Evolutionary conservation across 2,888 invertebrate species (phyloP).

Genomic region (Sminthurides aquaticus): DNA sequence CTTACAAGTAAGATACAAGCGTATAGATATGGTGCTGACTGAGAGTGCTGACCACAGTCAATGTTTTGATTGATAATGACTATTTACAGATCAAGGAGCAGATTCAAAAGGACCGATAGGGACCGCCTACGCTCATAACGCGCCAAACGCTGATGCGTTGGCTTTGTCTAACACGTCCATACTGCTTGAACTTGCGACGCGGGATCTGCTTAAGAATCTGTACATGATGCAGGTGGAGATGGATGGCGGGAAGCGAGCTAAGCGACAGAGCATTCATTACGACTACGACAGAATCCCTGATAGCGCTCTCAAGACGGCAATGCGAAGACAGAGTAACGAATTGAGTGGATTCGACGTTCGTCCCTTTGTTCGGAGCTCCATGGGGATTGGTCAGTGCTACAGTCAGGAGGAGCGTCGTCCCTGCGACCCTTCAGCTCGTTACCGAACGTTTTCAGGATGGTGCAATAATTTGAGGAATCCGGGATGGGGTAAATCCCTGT

Average conservation of each 20-base stretch:
- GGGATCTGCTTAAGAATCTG: constrained; percentile 64
- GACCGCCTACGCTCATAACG: constrained; percentile 81
- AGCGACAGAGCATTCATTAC: constrained; percentile 29
- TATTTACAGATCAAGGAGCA: constrained; percentile 61
- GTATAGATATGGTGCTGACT: neutral
- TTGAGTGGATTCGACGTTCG: constrained; percentile 16
- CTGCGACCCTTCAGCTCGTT: constrained; percentile 55
- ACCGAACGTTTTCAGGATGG: constrained; percentile 51
- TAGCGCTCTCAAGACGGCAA: neutral
- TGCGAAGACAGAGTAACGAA: constrained; percentile 7
- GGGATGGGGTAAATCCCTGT: constrained; percentile 71
- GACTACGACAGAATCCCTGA: constrained; percentile 5
- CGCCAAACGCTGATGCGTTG: constrained; percentile 76
- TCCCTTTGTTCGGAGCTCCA: constrained; percentile 16
- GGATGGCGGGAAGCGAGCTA: constrained; percentile 18
- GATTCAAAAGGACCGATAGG: constrained; percentile 80
- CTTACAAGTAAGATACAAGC: constrained; percentile 58
- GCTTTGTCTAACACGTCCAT: constrained; percentile 73
- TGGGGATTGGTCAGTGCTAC: constrained; percentile 53
- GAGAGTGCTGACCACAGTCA: too few species aligned
- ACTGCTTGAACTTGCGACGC: constrained; percentile 76
- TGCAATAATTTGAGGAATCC: constrained; percentile 83
- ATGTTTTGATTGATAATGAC: too few species aligned
- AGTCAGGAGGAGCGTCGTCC: constrained; percentile 63
- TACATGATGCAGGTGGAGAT: constrained; percentile 41